phyloP scores from a whole-genome alignment of 1,140 invertebrate species.

The Anastrepha obliqua region DNA sequence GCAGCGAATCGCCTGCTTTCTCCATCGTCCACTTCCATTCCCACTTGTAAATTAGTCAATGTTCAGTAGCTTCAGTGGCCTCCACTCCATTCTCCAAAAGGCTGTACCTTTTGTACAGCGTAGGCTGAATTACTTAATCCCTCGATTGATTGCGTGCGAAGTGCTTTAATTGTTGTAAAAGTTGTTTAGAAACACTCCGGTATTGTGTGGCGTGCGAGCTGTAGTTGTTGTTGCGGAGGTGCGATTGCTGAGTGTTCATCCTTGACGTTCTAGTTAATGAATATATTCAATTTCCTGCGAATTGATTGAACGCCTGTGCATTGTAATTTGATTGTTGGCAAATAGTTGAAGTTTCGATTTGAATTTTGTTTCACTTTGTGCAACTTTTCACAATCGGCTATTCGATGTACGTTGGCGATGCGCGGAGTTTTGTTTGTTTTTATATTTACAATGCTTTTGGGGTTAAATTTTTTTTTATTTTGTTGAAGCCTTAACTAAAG shows the following conservation, averaged over 20 bases:
- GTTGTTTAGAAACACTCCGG: background rate
- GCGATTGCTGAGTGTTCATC: background rate
- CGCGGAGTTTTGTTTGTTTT: too few relatives aligned
- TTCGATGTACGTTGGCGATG: too few relatives aligned
- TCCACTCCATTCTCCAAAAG: background rate
- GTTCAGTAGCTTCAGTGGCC: background rate
- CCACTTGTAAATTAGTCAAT: background rate
- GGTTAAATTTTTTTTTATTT: too few relatives aligned
- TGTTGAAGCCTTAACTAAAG: too few relatives aligned
- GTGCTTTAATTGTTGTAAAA: constrained; percentile 49
- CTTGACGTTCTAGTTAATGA: constrained; percentile 21
- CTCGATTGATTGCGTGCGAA: constrained; percentile 43
- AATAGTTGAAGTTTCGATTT: background rate
- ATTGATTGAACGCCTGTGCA: constrained; percentile 29
- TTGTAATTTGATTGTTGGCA: constrained; percentile 21
- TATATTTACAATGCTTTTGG: too few relatives aligned
- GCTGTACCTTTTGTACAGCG: background rate
- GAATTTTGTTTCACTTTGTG: background rate
- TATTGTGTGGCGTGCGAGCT: background rate
- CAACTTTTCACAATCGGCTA: background rate
- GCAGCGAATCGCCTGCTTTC: background rate
- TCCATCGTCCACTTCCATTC: background rate
- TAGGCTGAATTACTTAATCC: constrained; percentile 30
- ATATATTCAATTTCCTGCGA: constrained; percentile 30
- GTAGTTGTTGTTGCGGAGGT: too few relatives aligned